Evolutionary conservation across 2,113 vertebrate species (phyloP).

Genomic region (Hypanus sabinus): DNA sequence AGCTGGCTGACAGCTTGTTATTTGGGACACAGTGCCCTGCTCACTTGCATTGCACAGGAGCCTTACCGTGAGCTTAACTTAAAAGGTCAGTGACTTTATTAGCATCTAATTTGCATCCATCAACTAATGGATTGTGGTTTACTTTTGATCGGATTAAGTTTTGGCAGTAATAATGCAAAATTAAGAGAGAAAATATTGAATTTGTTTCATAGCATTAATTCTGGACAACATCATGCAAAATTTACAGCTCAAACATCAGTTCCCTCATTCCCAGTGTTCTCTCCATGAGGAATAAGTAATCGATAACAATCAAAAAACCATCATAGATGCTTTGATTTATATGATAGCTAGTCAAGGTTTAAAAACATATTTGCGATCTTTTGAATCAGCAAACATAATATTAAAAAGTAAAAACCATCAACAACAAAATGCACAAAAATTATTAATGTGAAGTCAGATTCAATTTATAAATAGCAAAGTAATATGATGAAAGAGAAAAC

Average conservation of each 20-base stretch:
- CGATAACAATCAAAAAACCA: neutral
- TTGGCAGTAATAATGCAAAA: constrained; percentile 1
- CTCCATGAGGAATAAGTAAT: neutral
- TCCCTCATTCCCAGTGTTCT: neutral
- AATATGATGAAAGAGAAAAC: neutral
- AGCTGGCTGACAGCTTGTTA: constrained; percentile 32
- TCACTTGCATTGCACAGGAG: neutral
- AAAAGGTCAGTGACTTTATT: constrained; percentile 22
- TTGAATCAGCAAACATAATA: neutral
- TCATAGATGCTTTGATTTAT: neutral
- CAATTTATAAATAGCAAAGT: neutral
- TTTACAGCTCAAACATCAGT: neutral
- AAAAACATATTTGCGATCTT: neutral
- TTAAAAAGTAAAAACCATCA: neutral
- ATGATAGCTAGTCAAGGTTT: neutral
- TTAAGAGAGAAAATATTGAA: neutral
- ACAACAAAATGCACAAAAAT: neutral
- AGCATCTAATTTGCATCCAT: constrained; percentile 21
- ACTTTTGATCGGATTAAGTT: constrained; percentile 2
- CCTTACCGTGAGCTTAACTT: neutral
- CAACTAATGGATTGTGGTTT: neutral
- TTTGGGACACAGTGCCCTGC: neutral
- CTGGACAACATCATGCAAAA: neutral
- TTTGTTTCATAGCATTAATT: neutral
- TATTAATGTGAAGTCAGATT: neutral